Evolutionary conservation across 2,797 vertebrate genomes (phyloP).

Genomic region (Triplophysa yarkandensis): DNA sequence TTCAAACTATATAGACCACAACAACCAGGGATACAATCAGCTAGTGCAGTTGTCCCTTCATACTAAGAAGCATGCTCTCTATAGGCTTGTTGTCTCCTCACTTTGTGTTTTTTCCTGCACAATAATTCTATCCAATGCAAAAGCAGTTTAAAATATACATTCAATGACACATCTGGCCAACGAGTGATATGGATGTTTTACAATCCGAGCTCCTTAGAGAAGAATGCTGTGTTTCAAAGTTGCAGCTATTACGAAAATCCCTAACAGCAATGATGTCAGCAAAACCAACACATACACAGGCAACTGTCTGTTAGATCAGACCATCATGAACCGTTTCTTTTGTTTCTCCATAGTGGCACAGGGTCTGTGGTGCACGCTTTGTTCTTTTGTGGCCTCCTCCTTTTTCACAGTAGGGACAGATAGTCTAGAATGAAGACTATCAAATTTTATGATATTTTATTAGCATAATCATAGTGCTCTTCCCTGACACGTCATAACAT

Average conservation of each 20-base stretch:
- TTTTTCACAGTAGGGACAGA: slow-evolving; percentile 39
- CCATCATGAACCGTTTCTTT: slow-evolving; percentile 6
- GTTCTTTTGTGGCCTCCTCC: slow-evolving; percentile 3
- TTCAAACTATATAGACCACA: no score
- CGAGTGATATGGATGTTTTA: not conserved
- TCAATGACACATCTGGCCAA: no score
- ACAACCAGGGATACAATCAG: no score
- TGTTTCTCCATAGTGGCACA: slow-evolving; percentile 19
- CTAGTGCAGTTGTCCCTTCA: no score
- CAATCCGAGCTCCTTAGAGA: not conserved
- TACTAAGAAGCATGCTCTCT: no score
- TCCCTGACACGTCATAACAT: slow-evolving; percentile 22
- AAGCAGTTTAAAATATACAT: no score
- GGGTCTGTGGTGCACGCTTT: not conserved
- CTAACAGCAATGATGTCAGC: slow-evolving; percentile 23
- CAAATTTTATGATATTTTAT: slow-evolving; percentile 54
- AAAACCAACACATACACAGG: not conserved
- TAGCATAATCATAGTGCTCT: slow-evolving; percentile 53
- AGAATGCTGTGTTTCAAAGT: slow-evolving; percentile 19
- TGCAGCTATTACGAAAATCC: slow-evolving; percentile 25
- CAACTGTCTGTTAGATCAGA: slow-evolving; percentile 28
- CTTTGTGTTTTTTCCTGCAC: no score
- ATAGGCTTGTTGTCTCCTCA: no score
- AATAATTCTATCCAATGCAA: no score
- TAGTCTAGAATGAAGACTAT: slow-evolving; percentile 44